Evolutionary conservation across 2,888 invertebrate species (phyloP), one percentile per base, ranked within the genome.

Genomic region (Cecidostiba fungosa): DNA sequence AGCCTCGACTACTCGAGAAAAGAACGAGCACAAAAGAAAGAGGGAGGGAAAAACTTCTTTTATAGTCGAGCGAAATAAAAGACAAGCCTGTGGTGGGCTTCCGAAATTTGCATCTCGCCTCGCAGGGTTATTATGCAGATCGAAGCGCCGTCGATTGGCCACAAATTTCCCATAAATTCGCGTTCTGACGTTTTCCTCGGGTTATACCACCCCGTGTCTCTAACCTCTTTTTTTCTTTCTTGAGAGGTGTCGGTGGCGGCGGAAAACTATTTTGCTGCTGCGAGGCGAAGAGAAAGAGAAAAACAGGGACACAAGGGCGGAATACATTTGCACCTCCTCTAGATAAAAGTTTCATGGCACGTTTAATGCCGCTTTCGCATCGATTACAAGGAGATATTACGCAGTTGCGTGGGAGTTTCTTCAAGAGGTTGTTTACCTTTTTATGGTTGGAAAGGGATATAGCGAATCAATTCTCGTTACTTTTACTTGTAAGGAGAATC

Each of bases 1-100:
- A 72, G 43, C 43, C 47, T 39, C 43, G 82, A 74, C 32, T 78
- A 69, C 74, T 73, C 50, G 47, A 47, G 77, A 74, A 69, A 74
- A 82, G 50, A 84, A 83, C 84, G n/a, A 8, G 82, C 79, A 23
- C 43, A 80, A 86, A 85, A 50, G 82, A 87, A 73, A 76, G 69
- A 76, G 69, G 47, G 66, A 73, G 70, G 82, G 77, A 85, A 87
- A 82, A 86, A 85, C 77, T 86, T 85, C 73, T 73, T 90, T 89
- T 88, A 88, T 90, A 90, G 90, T 59, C 89, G 88, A 59, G 87
- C 88, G 89, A 90, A 90, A 91, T 91, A 90, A 91, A 90, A 90
- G 89, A 90, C 89, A 87, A 88, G 85, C 29, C 72, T 66, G 54
- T 47, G 29, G 86, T 78, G 87, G 86, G 84, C 82, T 87, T 81